Evolutionary conservation across 1,140 invertebrate genomes (phyloP).

Genomic region (Drosophila kikkawai): DNA sequence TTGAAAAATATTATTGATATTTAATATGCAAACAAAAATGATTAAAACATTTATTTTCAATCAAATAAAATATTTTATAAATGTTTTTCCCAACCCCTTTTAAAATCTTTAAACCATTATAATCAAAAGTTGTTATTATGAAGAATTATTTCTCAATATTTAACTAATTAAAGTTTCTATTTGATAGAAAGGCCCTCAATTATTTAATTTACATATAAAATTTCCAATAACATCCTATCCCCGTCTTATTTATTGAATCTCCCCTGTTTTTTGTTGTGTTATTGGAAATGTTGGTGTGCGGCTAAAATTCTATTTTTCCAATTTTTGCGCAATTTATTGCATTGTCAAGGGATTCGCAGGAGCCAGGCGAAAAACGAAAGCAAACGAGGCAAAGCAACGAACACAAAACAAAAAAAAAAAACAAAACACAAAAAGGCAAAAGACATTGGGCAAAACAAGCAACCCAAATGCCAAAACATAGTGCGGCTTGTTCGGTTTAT

Average conservation of each 20-base stretch:
- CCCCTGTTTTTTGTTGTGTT: conserved; percentile 44
- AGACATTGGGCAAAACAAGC: conserved; percentile 76
- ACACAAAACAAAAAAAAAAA: conserved; percentile 9
- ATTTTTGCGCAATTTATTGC: conserved; percentile 83
- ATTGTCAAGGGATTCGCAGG: conserved; percentile 78
- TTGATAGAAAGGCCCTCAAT: too few species aligned
- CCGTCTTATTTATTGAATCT: background rate
- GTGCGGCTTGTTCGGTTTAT: conserved; percentile 62
- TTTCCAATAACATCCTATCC: background rate
- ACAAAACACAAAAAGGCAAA: conserved; percentile 53
- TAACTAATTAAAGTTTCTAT: too few species aligned
- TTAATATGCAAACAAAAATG: too few species aligned
- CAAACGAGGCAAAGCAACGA: conserved; percentile 11
- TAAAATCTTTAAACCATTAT: too few species aligned
- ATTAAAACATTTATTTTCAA: too few species aligned
- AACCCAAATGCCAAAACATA: conserved; percentile 77
- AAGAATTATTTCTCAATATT: too few species aligned
- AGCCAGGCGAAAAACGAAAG: conserved; percentile 45
- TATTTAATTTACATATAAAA: background rate
- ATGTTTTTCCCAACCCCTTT: too few species aligned
- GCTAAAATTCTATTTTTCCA: conserved; percentile 82
- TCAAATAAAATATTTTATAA: too few species aligned
- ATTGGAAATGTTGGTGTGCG: conserved; percentile 72
- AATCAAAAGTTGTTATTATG: too few species aligned
- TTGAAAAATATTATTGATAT: too few species aligned